Evolutionary conservation across 1,140 invertebrate species (phyloP), one percentile per base, ranked within the genome.

Genomic region (Apis dorsata): DNA sequence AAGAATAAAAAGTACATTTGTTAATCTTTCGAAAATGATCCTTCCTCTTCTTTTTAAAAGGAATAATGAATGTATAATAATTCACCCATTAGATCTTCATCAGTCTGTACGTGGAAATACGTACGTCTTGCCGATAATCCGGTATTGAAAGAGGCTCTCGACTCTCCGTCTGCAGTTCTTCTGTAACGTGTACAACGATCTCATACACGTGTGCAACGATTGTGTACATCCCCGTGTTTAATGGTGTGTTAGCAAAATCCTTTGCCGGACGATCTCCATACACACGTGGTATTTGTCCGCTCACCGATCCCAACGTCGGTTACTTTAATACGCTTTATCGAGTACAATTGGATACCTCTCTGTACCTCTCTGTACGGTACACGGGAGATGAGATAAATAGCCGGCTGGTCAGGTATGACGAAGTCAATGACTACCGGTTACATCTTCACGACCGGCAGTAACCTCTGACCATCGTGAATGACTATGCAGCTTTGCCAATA

Each of bases 371-470:
- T 34, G 2, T 34, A 3, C 3, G 60, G 83, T 51, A 49, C 28
- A 19, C 15, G 65, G 4, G 53, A 59, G 57, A 76, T 59, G 79
- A 83, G 85, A 82, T 87, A 88, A 79, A 83, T 86, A 81, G 81
- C 74, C 69, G 68, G n/a, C 60, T 84, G 75, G 44, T 79, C 72
- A 65, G 34, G 73, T 90, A 85, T 83, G 88, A 89, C 87, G 89
- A 86, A 90, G 86, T 75, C 84, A 89, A 85, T 85, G 88, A 86
- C 88, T 90, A 90, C 89, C 81, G 88, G 85, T 86, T 88, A 80
- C 84, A 86, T 69, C 80, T 84, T 82, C 78, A 83, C 83, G 88
- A 89, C 74, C 84, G 77, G 49, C 78, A 71, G 81, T 85, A 84
- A 88, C 85, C 88, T 74, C 19, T 80, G 83, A 66, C 34, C 34